Percentiles rank a stretch among this genome's conserved stretches.
Conservation (phyloP, 2,113 vertebrate species). For the Stegastes partitus region DNA sequence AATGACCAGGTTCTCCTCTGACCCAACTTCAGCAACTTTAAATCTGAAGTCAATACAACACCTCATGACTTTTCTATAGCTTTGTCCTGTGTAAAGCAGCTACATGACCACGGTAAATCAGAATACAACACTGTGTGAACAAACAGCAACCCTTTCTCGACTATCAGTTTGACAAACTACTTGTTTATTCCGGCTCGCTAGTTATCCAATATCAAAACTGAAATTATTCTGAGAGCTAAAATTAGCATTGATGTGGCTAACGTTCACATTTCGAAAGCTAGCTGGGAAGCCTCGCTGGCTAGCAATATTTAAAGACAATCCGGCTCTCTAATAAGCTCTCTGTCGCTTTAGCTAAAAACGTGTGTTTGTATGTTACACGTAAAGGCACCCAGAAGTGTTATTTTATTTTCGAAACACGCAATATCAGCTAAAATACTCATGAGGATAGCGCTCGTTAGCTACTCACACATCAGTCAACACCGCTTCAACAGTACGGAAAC, state of each 20-base stretch:
- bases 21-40: background rate
- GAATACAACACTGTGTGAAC: background rate
- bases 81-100: background rate
- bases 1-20: background rate
- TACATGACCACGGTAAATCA: background rate
- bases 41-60: background rate
- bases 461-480: conserved; percentile 80
- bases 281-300: conserved; percentile 39
- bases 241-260: conserved; percentile 68
- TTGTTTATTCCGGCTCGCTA: background rate
- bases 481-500: conserved; percentile 73
- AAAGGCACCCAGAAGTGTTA: background rate
- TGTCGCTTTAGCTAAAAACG: background rate
- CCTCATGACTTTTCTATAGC: conserved; percentile 11
- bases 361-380: background rate
- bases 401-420: background rate
- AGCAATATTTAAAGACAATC: conserved; percentile 20
- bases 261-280: conserved; percentile 58
- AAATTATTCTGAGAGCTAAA: conserved; percentile 36
- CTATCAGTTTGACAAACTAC: background rate
- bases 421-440: background rate
- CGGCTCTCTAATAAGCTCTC: background rate
- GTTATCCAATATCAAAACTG: background rate
- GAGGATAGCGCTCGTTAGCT: conserved; percentile 58
- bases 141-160: background rate